Evolutionary conservation across 1,140 invertebrate species (phyloP).

Genomic region (Matsumurasca onukii): DNA sequence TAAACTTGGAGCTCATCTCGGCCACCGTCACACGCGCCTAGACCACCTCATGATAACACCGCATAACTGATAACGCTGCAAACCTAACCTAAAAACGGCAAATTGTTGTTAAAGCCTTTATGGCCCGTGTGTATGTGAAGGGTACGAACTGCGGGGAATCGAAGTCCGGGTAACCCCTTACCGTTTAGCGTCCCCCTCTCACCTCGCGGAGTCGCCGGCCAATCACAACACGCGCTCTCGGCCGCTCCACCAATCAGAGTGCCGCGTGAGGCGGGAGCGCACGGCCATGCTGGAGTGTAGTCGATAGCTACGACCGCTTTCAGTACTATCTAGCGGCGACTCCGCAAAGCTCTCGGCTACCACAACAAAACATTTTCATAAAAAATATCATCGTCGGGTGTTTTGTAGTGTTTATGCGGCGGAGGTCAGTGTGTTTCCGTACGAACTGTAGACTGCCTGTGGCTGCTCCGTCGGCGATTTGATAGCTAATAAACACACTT

Average conservation of each 20-base stretch:
- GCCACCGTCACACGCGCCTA: constrained; percentile 31
- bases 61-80: not conserved
- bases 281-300: not conserved
- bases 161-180: constrained; percentile 26
- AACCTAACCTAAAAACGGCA: constrained; percentile 27
- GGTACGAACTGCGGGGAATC: constrained; percentile 28
- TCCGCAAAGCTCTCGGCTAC: not conserved
- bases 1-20: constrained; percentile 90
- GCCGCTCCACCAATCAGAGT: not conserved
- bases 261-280: constrained; percentile 8
- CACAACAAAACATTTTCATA: constrained; percentile 25
- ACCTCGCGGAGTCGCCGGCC: constrained; percentile 22
- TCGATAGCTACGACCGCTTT: constrained; percentile 13
- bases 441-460: too few species aligned
- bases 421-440: too few species aligned
- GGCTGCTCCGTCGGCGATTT: too few species aligned
- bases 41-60: constrained; percentile 13
- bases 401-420: too few species aligned
- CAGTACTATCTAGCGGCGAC: constrained; percentile 25
- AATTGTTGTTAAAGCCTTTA: constrained; percentile 30
- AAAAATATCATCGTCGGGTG: constrained; percentile 24
- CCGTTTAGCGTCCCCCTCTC: constrained; percentile 27
- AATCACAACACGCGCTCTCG: constrained; percentile 20
- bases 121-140: constrained; percentile 29
- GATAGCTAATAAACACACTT: too few species aligned